phyloP scores from a whole-genome alignment of 2,797 vertebrate genomes.

The Phrynocephalus forsythii region DNA sequence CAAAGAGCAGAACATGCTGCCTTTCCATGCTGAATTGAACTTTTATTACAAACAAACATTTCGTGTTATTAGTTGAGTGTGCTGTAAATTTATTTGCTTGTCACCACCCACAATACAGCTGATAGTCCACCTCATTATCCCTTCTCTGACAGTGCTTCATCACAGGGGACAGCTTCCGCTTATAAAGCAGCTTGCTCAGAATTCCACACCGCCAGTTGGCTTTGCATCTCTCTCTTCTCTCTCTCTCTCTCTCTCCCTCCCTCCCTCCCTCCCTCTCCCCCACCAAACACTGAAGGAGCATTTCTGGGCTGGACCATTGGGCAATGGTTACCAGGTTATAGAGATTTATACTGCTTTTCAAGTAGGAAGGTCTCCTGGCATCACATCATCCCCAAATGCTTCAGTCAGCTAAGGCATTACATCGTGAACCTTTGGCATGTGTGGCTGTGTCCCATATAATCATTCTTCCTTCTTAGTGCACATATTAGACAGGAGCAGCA shows the following conservation, averaged over 20 bases:
- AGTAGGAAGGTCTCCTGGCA: neutral
- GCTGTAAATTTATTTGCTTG: conserved; percentile 19
- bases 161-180: neutral
- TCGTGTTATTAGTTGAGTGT: neutral
- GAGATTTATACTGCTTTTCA: neutral
- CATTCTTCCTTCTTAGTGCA: neutral
- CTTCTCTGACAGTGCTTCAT: neutral
- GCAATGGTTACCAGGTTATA: neutral
- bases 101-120: conserved; percentile 14
- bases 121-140: neutral
- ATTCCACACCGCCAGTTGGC: neutral
- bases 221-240: neutral
- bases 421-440: neutral
- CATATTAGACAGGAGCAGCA: neutral
- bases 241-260: too few relatives aligned
- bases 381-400: too few relatives aligned
- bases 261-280: too few relatives aligned
- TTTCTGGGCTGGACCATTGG: neutral
- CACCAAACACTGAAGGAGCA: neutral
- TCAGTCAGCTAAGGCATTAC: too few relatives aligned
- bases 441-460: neutral
- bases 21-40: conserved; percentile 1
- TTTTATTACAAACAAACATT: conserved; percentile 22
- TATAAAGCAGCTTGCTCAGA: neutral
- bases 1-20: neutral